A percentile compares a stretch with the other conserved stretches of the same genome.
phyloP scores from a whole-genome alignment of 2,888 invertebrate species.

The Drosophila cracens region DNA sequence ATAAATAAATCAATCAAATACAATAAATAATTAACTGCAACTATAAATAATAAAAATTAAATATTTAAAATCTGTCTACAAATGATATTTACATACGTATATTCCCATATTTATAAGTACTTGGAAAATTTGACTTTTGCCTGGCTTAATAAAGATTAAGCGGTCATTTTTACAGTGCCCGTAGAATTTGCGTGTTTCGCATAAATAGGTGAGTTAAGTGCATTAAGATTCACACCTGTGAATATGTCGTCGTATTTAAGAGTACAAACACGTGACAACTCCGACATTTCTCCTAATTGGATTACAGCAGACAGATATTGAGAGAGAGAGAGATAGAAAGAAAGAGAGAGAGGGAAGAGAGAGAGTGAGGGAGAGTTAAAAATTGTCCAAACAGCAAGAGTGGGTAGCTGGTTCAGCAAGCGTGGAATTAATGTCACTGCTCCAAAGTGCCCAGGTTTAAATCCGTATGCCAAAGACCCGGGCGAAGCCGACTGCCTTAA shows the following conservation, averaged over 20 bases:
- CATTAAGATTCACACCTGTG: constrained; percentile 50
- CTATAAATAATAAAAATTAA: not conserved
- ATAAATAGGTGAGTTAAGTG: constrained; percentile 25
- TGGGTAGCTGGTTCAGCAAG: constrained; percentile 55
- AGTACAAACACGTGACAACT: constrained; percentile 65
- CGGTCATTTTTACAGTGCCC: not conserved
- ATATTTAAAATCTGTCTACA: not conserved
- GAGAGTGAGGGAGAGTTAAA: constrained; percentile 14
- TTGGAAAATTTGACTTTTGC: not conserved
- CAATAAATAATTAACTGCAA: not conserved
- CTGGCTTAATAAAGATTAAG: not conserved
- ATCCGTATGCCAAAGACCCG: constrained; percentile 26
- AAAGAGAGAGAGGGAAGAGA: not conserved
- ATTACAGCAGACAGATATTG: constrained; percentile 50
- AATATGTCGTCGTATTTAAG: constrained; percentile 50
- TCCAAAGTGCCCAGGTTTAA: constrained; percentile 51
- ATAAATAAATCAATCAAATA: not conserved
- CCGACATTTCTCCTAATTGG: constrained; percentile 74
- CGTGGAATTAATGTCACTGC: constrained; percentile 71
- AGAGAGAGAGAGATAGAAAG: not conserved
- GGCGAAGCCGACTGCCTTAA: constrained; percentile 10
- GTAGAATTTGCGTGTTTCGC: constrained; percentile 11
- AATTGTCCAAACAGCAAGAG: constrained; percentile 70
- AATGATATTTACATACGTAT: not conserved
- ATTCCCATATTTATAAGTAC: not conserved